These are phyloP conservation scores for Drosophila neotestacea DNA, from an alignment of 2,888 invertebrate genomes.

Conservation along the genomic window DNA sequence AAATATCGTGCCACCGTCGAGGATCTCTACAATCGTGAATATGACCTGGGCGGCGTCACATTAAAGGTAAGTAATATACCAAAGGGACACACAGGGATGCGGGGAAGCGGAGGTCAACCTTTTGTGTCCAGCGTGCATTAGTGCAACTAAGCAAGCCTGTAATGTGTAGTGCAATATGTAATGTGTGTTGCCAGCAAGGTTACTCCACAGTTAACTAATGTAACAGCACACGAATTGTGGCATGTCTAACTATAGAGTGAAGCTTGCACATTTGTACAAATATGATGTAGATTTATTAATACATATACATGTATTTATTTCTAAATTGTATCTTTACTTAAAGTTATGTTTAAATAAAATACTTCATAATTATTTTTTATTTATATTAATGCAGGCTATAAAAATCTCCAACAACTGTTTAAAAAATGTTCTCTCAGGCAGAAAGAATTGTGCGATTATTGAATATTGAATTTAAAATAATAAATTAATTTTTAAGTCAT, in stretches of 20 bases:
- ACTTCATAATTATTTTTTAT: no score
- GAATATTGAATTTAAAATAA: no score
- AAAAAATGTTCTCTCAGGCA: no score
- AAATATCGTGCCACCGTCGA: slow-evolving; percentile 95
- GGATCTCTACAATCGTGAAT: slow-evolving; percentile 94
- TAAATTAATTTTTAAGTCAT: no score
- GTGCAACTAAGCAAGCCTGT: slow-evolving; percentile 6
- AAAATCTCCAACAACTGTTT: no score
- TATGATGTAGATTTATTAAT: no score
- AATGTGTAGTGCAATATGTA: slow-evolving; percentile 4
- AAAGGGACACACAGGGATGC: background rate
- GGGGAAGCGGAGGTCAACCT: background rate
- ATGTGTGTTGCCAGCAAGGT: slow-evolving; percentile 8
- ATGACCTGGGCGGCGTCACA: slow-evolving; percentile 91
- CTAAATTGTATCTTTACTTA: no score
- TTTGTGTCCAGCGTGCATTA: slow-evolving; percentile 19
- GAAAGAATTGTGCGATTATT: no score
- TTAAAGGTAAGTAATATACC: slow-evolving; percentile 87
- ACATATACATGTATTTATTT: no score
- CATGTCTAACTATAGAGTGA: background rate
- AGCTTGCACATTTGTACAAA: background rate
- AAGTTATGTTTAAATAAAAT: no score
- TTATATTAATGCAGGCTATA: no score
- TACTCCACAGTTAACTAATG: slow-evolving; percentile 3
- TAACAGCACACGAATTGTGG: background rate